A percentile compares a stretch with the other conserved stretches of the same genome.
These are phyloP conservation scores for Leptopilina boulardi DNA, from an alignment of 1,140 invertebrate genomes.

Conservation along the genomic window DNA sequence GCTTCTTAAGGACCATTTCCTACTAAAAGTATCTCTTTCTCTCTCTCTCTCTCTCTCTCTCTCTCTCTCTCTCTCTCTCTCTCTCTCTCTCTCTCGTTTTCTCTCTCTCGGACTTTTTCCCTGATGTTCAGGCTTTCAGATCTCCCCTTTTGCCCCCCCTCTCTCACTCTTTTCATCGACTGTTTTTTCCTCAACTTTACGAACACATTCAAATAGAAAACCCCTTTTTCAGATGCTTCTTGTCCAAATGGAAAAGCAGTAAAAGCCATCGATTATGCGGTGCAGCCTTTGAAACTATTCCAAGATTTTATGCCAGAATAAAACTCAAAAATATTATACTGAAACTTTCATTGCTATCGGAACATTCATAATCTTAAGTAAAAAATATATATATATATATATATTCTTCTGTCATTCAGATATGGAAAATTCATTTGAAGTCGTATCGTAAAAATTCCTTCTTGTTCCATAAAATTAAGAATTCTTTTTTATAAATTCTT, in stretches of 20 bases:
- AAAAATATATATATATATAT: too few species aligned
- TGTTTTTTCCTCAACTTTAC: neutral
- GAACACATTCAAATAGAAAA: slow-evolving; percentile 2
- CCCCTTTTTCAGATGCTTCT: neutral
- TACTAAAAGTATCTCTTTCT: slow-evolving; percentile 48
- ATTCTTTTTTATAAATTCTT: slow-evolving; percentile 19
- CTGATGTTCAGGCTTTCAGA: slow-evolving; percentile 34
- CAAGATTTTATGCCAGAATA: slow-evolving; percentile 7
- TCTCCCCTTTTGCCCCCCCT: slow-evolving; percentile 36
- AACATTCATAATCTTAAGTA: neutral
- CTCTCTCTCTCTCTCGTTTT: neutral
- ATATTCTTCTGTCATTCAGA: neutral
- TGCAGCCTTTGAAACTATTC: slow-evolving; percentile 16
- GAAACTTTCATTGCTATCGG: slow-evolving; percentile 10
- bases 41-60: slow-evolving; percentile 8
- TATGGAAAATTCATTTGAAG: neutral
- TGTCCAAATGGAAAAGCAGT: slow-evolving; percentile 8
- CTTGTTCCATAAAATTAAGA: neutral
- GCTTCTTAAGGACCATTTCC: slow-evolving; percentile 53
- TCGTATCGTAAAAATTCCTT: neutral
- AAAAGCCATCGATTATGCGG: slow-evolving; percentile 16
- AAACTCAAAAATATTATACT: slow-evolving; percentile 8
- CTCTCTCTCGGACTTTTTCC: slow-evolving; percentile 8
- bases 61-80: slow-evolving; percentile 19
- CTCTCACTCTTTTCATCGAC: neutral